Evolutionary conservation across 2,797 vertebrate species (phyloP), one percentile per base, ranked within the genome.

Genomic region (Bradypodion ventrale): DNA sequence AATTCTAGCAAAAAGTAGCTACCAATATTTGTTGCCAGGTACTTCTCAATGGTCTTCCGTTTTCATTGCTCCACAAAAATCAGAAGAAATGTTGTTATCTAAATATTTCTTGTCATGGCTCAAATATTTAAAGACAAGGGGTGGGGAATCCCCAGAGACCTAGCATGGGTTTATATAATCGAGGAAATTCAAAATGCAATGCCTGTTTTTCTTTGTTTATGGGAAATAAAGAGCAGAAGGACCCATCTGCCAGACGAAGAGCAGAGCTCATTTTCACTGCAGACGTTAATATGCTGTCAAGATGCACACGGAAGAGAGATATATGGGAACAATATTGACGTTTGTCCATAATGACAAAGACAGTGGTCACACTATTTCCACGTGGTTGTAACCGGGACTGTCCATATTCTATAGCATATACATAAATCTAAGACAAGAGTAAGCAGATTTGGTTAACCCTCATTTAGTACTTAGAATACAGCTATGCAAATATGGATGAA

Each of bases 41-140:
- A 85, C 49, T 76, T 83, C 82, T 73, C 77, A 92, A 66, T 27
- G 72, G 89, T 87, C 92, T 92, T 93, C 74, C 84, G 40, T 80
- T 27, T 56, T 87, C 37, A 89, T 8, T n/a, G 82, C 76, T 79
- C 78, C 37, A 44, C 60, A 63, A 85, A 90, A 89, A 94, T 63
- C 75, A 88, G 70, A 85, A 68, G 87, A 66, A 75, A 63, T 82
- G 80, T 76, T 89, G 60, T 29, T 83, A 78, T 89, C 89, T 86
- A 77, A 84, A 88, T 25, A 4, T 75, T 89, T 88, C 83, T 91
- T 87, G 88, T 88, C 73, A 92, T 93, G 93, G 93, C 9, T 69
- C 52, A 16, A 0, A 23, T 27, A 68, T 2, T 83, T 46, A 4
- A 10, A 63, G 84, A 91, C 85, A 72, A 6, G 0, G 89, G 88